Base-by-base conservation (phyloP, 2,113 vertebrate species). In the Prinia subflava region DNA sequence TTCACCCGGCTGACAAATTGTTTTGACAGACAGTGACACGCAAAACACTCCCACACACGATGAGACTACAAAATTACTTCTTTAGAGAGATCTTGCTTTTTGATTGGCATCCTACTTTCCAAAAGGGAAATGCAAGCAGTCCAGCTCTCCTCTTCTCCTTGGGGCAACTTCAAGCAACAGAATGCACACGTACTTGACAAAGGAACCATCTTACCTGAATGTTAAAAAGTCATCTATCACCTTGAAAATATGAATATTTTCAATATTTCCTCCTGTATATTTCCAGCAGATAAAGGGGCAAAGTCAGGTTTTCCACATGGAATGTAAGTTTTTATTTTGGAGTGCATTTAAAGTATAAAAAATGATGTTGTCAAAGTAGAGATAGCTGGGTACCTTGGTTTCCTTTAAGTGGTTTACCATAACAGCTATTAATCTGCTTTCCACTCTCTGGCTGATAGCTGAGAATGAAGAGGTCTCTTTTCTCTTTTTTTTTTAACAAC, bases 21-120 rank as follows among this genome's bases (percentile, higher is more conserved):
- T 87, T 96, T 96, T 95, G 91, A 89, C 83, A 94, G 89, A 59
- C 65, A 78, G 74, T 87, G 91, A 83, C 52, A 94, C 65, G 39
- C 55, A 93, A 92, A 96, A 87, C 52, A 80, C 47, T 90, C 87
- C 65, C 52, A 77, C 65, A 73, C 62, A 60, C 5, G 14, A 41
- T 70, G 65, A 90, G 91, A 91, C 67, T 92, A 90, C 83, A 96
- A 84, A 95, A 60, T 77, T 42, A 39, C 33, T 90, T 87, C 74
- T 83, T 88, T 47, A 85, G 83, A 92, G 91, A 67, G 18, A 50
- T 91, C 35, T 91, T 62, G 37, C 39, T 83, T 90, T 57, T 93
- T 94, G 67, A 95, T 74, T 91, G 77, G 42, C 75, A 87, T 68
- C 7, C 44, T 0, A 3, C 63, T 89, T 89, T 89, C 59, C 53